phyloP scores from a whole-genome alignment of 2,797 vertebrate species.

The Oryzias sinensis region DNA sequence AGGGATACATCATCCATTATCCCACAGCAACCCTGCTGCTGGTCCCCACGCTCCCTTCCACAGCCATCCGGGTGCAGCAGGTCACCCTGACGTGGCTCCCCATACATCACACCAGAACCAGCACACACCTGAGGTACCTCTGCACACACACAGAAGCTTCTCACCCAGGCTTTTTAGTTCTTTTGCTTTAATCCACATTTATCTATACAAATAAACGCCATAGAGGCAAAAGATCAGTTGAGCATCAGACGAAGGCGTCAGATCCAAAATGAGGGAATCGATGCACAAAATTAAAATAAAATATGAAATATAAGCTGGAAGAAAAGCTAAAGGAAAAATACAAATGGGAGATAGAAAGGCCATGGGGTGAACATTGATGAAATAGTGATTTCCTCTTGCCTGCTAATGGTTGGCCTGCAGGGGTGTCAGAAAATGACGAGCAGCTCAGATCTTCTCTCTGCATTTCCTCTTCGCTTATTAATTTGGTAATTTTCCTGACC shows the following conservation, averaged over 20 bases:
- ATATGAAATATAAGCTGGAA: constrained; percentile 47
- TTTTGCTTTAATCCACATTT: constrained; percentile 50
- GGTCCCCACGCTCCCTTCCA: constrained; percentile 15
- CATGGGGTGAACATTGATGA: constrained; percentile 67
- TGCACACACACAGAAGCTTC: background rate
- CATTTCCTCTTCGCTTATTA: constrained; percentile 30
- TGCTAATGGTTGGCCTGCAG: constrained; percentile 76
- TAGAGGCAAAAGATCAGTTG: constrained; percentile 35
- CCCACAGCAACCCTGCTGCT: constrained; percentile 26
- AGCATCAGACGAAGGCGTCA: constrained; percentile 20
- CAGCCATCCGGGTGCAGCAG: constrained; percentile 30
- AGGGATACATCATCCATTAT: constrained; percentile 55
- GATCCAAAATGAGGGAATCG: constrained; percentile 31
- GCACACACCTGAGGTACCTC: constrained; percentile 12
- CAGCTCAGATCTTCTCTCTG: constrained; percentile 52
- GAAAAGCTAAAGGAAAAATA: constrained; percentile 45
- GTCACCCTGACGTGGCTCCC: constrained; percentile 23
- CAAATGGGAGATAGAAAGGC: constrained; percentile 40
- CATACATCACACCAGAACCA: constrained; percentile 22
- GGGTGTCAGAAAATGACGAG: constrained; percentile 60
- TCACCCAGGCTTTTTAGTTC: constrained; percentile 17
- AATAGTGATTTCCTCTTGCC: constrained; percentile 77
- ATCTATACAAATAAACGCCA: constrained; percentile 24
- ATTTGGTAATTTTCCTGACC: background rate
- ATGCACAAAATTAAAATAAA: constrained; percentile 63